A percentile compares a stretch with the other conserved stretches of the same genome.
Evolutionary conservation across 2,888 invertebrate genomes (phyloP).

Genomic region (Drosophila putrida): DNA sequence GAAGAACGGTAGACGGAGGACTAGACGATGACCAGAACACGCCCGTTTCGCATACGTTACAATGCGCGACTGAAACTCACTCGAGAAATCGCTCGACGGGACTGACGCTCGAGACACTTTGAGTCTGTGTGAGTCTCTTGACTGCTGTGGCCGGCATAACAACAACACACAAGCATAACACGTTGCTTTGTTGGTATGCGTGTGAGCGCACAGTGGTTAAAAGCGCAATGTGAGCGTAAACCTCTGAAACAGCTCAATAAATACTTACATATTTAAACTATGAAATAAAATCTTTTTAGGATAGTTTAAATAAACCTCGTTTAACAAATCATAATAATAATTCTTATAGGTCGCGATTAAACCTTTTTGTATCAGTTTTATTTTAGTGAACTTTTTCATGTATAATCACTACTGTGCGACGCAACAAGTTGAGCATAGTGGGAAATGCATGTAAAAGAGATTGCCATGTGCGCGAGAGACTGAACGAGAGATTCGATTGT

Average conservation of each 20-base stretch:
- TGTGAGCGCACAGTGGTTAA: conserved; percentile 36
- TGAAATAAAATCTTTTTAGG: neutral
- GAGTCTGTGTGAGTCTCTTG: conserved; percentile 27
- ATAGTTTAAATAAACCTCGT: no score
- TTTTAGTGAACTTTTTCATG: neutral
- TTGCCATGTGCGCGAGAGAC: conserved; percentile 36
- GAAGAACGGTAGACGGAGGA: conserved; percentile 26
- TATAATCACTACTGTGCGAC: conserved; percentile 29
- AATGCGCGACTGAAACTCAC: conserved; percentile 61
- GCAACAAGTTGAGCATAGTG: conserved; percentile 55
- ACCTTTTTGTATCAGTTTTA: neutral
- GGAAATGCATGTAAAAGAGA: conserved; percentile 42
- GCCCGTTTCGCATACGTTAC: conserved; percentile 54
- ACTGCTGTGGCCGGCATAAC: conserved; percentile 38
- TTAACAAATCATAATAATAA: no score
- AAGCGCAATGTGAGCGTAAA: neutral
- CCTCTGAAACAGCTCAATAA: neutral
- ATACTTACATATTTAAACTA: neutral
- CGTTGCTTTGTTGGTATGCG: conserved; percentile 1
- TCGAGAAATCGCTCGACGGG: conserved; percentile 55
- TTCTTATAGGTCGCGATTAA: no score
- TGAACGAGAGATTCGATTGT: conserved; percentile 41
- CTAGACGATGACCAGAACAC: conserved; percentile 40
- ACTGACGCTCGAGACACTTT: conserved; percentile 35
- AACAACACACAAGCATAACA: conserved; percentile 22